These are phyloP conservation scores for Parnassius mnemosyne DNA, from an alignment of 2,888 invertebrate species.

Conservation along the genomic window DNA sequence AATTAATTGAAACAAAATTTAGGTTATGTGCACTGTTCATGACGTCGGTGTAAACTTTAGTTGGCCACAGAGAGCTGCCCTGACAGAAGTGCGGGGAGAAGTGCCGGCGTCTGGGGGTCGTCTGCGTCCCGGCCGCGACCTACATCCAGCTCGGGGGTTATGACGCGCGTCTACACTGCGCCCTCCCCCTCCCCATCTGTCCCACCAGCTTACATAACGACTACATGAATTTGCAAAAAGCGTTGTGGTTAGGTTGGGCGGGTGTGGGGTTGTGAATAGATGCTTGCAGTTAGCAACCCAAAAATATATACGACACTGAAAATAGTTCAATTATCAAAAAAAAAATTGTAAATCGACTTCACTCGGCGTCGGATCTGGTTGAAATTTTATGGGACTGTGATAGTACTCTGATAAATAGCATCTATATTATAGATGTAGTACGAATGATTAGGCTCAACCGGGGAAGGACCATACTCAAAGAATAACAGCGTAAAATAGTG, in stretches of 20 bases:
- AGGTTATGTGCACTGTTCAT: neutral
- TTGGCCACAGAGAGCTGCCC: constrained; percentile 7
- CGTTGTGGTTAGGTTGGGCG: constrained; percentile 24
- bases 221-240: constrained; percentile 49
- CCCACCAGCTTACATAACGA: constrained; percentile 68
- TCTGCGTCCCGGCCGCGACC: constrained; percentile 74
- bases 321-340: too few species aligned
- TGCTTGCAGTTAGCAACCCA: constrained; percentile 15
- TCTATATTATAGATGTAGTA: too few species aligned
- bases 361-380: too few species aligned
- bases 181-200: constrained; percentile 38
- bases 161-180: constrained; percentile 35
- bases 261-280: constrained; percentile 17
- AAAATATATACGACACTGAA: neutral
- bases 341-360: too few species aligned
- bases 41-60: neutral
- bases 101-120: constrained; percentile 73
- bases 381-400: too few species aligned
- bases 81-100: constrained; percentile 44
- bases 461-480: too few species aligned
- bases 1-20: neutral
- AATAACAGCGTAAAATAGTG: too few species aligned
- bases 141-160: constrained; percentile 48
- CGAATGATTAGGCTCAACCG: too few species aligned
- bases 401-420: too few species aligned